phyloP scores from a whole-genome alignment of 2,797 vertebrate genomes.

The Phataginus tricuspis region DNA sequence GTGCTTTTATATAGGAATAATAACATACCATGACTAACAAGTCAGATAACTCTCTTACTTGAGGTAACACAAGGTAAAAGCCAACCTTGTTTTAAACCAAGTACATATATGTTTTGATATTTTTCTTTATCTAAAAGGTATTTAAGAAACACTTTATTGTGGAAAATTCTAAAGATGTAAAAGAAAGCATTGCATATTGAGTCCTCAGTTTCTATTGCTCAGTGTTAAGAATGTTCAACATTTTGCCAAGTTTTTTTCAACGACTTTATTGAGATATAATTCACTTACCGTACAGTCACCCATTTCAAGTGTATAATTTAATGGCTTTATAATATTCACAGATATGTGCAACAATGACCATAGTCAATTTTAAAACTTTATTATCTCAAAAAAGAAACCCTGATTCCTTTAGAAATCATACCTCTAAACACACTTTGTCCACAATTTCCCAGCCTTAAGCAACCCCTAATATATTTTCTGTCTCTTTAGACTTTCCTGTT shows the following conservation, averaged over 20 bases:
- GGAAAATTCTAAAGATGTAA: neutral
- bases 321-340: neutral
- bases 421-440: neutral
- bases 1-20: constrained; percentile 64
- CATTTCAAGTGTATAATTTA: neutral
- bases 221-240: neutral
- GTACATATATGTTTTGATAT: neutral
- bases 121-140: constrained; percentile 18
- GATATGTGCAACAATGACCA: neutral
- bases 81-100: constrained; percentile 14
- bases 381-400: constrained; percentile 3
- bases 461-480: neutral
- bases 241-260: neutral
- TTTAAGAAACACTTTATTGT: constrained; percentile 1
- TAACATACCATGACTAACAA: constrained; percentile 77
- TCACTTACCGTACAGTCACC: neutral
- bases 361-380: neutral
- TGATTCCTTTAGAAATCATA: neutral
- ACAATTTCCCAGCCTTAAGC: neutral
- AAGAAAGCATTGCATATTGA: neutral
- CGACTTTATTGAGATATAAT: neutral
- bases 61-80: neutral
- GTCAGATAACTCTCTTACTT: constrained; percentile 26
- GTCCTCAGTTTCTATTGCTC: neutral
- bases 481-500: neutral